Base-by-base conservation (phyloP, 1,140 invertebrate species). In the Caenorhabditis remanei region DNA sequence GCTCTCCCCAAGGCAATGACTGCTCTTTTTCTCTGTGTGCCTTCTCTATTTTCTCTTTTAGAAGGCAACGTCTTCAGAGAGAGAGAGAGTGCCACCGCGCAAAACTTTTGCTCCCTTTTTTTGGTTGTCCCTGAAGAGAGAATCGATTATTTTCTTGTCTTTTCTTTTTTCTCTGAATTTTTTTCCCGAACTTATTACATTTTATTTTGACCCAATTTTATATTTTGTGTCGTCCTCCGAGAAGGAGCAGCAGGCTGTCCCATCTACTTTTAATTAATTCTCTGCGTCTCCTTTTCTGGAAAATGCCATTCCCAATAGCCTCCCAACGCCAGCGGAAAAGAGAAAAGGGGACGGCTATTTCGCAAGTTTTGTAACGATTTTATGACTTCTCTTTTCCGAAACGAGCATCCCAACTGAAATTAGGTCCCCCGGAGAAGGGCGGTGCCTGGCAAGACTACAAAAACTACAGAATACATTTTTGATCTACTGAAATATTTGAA, bases 361-460 rank as follows among this genome's bases (percentile, higher is more conserved):
- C 65, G 65, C 65, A 71, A 71, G 65, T 71, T 71, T 71, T 43
- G 65, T 71, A 71, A 71, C 65, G 65, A 71, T 71, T 71, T 71
- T 71, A 71, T 71, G 65, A 71, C 65, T 43, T 40, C 65, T 43
- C 16, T 41, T 40, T 40, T n/a, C 16, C 40, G 41, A 71, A 43
- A 71, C 46, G 40, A n/a, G n/a, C n/a, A n/a, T n/a, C n/a, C n/a
- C n/a, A n/a, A n/a, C n/a, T n/a, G n/a, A 46, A 71, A 71, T 71
- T 71, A 71, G 65, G 65, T 46, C 65, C 65, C 65, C 65, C 41
- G 0, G 65, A 71, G 65, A 65, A 14, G 61, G 43, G 21, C 4
- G 19, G 43, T 9, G 65, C 14, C 46, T 41, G 43, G 40, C 65
- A 8, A 43, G 16, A n/a, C 41, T 19, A 43, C 41, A 43, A 43